Evolutionary conservation across 2,888 invertebrate species (phyloP), one percentile per base, ranked within the genome.

Genomic region (Phlogophora meticulosa): DNA sequence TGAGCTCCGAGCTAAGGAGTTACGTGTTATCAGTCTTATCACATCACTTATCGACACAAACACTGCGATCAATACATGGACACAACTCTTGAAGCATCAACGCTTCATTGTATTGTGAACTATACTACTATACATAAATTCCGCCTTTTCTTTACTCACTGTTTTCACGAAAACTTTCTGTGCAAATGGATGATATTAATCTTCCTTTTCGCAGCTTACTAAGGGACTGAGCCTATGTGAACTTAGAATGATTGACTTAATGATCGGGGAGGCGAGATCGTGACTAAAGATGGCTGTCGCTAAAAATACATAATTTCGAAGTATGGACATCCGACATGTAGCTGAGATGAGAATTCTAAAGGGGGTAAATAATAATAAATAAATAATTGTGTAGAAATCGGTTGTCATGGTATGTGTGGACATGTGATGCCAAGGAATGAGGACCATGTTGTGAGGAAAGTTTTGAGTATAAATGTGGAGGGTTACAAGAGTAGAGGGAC

Each of bases 11-110:
- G 45, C 22, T 49, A 46, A 49, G 79, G 67, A 80, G 84, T 87
- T 83, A 85, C 28, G 78, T 82, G 83, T 85, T 89, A 90, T 89
- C 89, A 83, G 34, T 69, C 67, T 86, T 89, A 90, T 90, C 89
- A 71, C 65, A 56, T 49, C 53, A 74, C 65, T 78, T 74, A 79
- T 78, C 74, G 64, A 68, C 70, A 32, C 64, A 80, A 68, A 78
- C 68, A 72, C 62, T 56, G 34, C 55, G 59, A 80, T 80, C 81
- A 42, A 80, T 80, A 76, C 20, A 66, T 38, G 32, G 15, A 36
- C 17, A 32, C 40, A 53, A 32, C 24, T 9, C 22, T 52, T 24
- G n/a, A 34, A 11, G 2, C 17, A 36, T 45, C n/a, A n/a, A n/a
- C n/a, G n/a, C n/a, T 4, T 57, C 7, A 32, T 45, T 43, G 13